phyloP scores from a whole-genome alignment of 1,140 invertebrate species.

The Meloidogyne exigua region DNA sequence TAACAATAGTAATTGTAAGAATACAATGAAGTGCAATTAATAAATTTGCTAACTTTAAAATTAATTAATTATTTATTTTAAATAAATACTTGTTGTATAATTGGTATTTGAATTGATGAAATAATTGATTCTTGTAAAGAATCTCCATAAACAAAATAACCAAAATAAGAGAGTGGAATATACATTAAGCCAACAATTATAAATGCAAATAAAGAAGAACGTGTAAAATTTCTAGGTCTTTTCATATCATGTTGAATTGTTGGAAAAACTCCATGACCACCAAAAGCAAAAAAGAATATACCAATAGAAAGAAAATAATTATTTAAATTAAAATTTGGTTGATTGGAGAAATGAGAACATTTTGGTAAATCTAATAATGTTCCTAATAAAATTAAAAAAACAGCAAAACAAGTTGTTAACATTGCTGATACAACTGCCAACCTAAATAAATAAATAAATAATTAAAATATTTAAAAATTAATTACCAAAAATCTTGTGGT shows the following conservation, averaged over 20 bases:
- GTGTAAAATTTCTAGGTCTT: conserved; percentile 40
- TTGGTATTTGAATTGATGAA: conserved; percentile 34
- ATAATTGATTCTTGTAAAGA: conserved; percentile 43
- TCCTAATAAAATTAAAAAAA: conserved; percentile 45
- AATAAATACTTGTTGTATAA: conserved; percentile 33
- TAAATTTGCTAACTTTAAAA: conserved; percentile 34
- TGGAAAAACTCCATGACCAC: conserved; percentile 50
- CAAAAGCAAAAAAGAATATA: conserved; percentile 51
- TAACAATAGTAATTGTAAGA: conserved; percentile 45
- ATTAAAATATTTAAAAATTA: not conserved
- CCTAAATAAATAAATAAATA: conserved; percentile 30
- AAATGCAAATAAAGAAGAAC: conserved; percentile 47
- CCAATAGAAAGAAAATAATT: conserved; percentile 44
- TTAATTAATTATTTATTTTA: not conserved
- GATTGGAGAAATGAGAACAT: conserved; percentile 29
- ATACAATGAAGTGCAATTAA: conserved; percentile 48
- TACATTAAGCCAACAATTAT: conserved; percentile 43
- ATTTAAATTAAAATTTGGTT: conserved; percentile 31
- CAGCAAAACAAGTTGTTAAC: conserved; percentile 45
- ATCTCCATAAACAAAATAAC: conserved; percentile 46
- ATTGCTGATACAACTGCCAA: conserved; percentile 47
- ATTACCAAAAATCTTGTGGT: conserved; percentile 47
- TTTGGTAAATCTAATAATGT: conserved; percentile 28
- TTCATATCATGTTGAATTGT: conserved; percentile 49
- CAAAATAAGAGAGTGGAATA: conserved; percentile 40